Base-by-base conservation (phyloP, 2,797 vertebrate species). In the Esox lucius region DNA sequence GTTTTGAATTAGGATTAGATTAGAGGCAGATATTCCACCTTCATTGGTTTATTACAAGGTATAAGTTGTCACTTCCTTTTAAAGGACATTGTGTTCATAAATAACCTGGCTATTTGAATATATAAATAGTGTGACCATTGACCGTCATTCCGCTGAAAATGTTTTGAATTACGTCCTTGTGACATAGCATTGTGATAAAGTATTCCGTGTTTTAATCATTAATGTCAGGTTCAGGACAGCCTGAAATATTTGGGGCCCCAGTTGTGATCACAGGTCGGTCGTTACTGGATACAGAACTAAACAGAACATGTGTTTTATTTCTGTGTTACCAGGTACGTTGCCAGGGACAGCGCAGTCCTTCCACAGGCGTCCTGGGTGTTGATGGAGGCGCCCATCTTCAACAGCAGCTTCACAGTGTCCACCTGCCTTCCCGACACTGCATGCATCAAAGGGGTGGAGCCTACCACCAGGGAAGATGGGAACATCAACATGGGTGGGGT, bases 371-470 rank as follows among this genome's bases (percentile, higher is more conserved):
- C 95, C 90, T 96, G 95, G 73, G 87, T 95, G 74, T 96, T 97
- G 82, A 95, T 95, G 77, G 95, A 95, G 75, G 96, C 95, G 73
- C 96, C 96, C 96, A 96, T 97, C 88, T 97, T 97, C 83, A 97
- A 79, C 77, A 97, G 87, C 80, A 97, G 89, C 82, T 96, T 96
- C 77, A 96, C 95, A 17, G 95, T 96, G 81, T 96, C 95, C 75
- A 95, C 93, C 83, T 96, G 95, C 71, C 95, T 91, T 72, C 95
- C 96, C 28, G 95, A 95, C 75, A 96, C 93, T 0, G 96, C 95
- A 0, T 96, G 95, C 95, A 96, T 96, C 91, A 96, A 87, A n/a
- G 95, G 95, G 0, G 95, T 96, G 35, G 94, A 96, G 71, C 95
- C 96, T 96, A 74, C 13, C 28, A 5, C n/a, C 49, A 31, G 64